These are phyloP conservation scores for Pseudomugil tenellus DNA, from an alignment of 2,797 vertebrate genomes.

Conservation along the genomic window DNA sequence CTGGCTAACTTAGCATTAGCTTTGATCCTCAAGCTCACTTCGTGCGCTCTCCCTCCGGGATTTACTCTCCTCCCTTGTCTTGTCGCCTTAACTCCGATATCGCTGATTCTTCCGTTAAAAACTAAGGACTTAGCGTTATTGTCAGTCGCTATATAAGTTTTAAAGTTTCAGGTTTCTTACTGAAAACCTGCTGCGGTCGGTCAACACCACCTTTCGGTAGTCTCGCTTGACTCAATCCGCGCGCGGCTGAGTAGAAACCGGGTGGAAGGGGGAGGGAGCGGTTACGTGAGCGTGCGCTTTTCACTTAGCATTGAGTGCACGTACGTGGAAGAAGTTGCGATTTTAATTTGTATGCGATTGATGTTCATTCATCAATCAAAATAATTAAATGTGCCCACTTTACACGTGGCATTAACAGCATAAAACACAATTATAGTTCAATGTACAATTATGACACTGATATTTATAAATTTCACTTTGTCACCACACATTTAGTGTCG, in stretches of 20 bases:
- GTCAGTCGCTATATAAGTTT: slow-evolving; percentile 62
- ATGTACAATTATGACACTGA: background rate
- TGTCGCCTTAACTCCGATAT: slow-evolving; percentile 53
- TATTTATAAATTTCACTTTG: background rate
- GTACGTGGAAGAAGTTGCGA: slow-evolving; percentile 31
- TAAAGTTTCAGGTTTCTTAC: slow-evolving; percentile 66
- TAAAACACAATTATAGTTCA: background rate
- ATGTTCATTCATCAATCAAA: background rate
- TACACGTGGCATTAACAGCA: slow-evolving; percentile 67
- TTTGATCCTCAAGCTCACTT: slow-evolving; percentile 70
- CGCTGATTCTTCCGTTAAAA: slow-evolving; percentile 50
- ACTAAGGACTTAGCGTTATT: slow-evolving; percentile 44
- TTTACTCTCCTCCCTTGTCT: slow-evolving; percentile 65
- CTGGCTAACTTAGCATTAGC: slow-evolving; percentile 74
- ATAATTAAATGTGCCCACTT: slow-evolving; percentile 6
- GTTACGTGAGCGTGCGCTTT: slow-evolving; percentile 59
- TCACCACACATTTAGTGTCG: background rate
- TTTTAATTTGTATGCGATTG: slow-evolving; percentile 1
- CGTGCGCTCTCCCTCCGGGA: slow-evolving; percentile 69
- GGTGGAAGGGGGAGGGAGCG: slow-evolving; percentile 65
- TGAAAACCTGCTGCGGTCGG: slow-evolving; percentile 78
- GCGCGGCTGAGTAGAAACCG: slow-evolving; percentile 77
- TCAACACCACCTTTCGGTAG: slow-evolving; percentile 81
- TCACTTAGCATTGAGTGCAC: slow-evolving; percentile 57
- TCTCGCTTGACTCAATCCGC: slow-evolving; percentile 80